Conservation (phyloP, 2,888 invertebrate species). For the Mesorhabditis belari region DNA sequence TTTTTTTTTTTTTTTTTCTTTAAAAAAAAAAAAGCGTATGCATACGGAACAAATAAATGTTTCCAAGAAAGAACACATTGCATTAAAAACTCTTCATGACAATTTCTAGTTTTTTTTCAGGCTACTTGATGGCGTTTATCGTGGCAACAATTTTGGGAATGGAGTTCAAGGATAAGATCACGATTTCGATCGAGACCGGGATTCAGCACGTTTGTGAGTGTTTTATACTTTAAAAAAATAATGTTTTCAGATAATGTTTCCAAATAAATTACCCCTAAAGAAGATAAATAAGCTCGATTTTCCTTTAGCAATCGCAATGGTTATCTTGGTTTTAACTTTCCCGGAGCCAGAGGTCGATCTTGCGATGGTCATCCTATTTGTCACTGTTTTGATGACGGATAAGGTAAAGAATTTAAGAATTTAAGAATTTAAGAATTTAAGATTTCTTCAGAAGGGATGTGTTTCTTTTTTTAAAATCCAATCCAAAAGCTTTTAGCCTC, state of each 20-base stretch:
- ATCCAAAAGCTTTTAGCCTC: no score
- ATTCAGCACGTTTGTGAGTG: constrained; percentile 19
- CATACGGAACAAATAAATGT: no score
- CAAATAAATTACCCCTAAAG: background rate
- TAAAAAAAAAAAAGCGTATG: no score
- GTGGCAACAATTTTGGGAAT: constrained; percentile 9
- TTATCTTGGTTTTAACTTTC: constrained; percentile 15
- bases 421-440: no score
- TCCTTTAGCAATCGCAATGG: constrained; percentile 10
- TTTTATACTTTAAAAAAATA: background rate
- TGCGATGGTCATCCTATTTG: constrained; percentile 17
- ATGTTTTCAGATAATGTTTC: no score
- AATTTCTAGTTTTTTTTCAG: background rate
- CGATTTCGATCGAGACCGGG: constrained; percentile 29
- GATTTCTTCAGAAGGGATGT: no score
- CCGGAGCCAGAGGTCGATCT: constrained; percentile 22
- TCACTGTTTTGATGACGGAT: constrained; percentile 17
- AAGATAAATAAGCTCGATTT: background rate
- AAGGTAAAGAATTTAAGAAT: no score
- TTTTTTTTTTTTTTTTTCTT: no score
- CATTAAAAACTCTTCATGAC: background rate
- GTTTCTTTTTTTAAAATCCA: no score
- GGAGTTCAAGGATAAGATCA: constrained; percentile 8
- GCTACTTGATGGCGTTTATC: constrained; percentile 1
- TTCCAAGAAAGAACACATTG: no score